These are phyloP conservation scores for Neoniphon sammara DNA, from an alignment of 2,797 vertebrate species.

Conservation along the genomic window DNA sequence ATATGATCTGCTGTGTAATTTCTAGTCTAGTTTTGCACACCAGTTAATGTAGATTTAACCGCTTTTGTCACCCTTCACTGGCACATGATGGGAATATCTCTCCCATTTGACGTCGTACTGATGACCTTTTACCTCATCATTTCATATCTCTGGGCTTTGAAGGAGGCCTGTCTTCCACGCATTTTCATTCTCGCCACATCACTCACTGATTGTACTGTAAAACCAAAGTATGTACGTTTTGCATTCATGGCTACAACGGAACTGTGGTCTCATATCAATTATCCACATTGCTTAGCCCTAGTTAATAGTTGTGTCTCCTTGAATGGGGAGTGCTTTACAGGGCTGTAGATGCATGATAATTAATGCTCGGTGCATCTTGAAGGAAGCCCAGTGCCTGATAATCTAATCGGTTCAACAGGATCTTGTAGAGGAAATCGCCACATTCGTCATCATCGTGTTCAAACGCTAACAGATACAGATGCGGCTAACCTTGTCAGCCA, in stretches of 20 bases:
- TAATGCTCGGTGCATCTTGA: constrained; percentile 28
- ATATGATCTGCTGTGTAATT: background rate
- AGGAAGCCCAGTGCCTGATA: constrained; percentile 42
- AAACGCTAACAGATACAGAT: constrained; percentile 25
- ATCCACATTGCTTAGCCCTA: background rate
- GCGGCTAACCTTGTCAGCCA: constrained; percentile 59
- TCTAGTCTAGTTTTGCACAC: background rate
- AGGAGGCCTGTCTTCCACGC: background rate
- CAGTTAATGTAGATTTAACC: constrained; percentile 11
- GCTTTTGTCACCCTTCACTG: background rate
- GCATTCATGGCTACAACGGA: background rate
- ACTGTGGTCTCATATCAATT: background rate
- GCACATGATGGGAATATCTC: constrained; percentile 3
- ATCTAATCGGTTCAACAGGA: constrained; percentile 49
- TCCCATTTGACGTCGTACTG: background rate
- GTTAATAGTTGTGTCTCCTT: background rate
- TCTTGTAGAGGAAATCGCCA: constrained; percentile 42
- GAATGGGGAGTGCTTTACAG: background rate
- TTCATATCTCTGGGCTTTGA: background rate
- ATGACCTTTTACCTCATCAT: background rate
- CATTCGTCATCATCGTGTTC: constrained; percentile 62
- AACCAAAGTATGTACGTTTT: background rate
- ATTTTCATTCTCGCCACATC: background rate
- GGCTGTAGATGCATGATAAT: constrained; percentile 7
- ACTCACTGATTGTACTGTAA: background rate